Base-by-base conservation (phyloP, 2,113 vertebrate genomes). In the Falco punctatus region DNA sequence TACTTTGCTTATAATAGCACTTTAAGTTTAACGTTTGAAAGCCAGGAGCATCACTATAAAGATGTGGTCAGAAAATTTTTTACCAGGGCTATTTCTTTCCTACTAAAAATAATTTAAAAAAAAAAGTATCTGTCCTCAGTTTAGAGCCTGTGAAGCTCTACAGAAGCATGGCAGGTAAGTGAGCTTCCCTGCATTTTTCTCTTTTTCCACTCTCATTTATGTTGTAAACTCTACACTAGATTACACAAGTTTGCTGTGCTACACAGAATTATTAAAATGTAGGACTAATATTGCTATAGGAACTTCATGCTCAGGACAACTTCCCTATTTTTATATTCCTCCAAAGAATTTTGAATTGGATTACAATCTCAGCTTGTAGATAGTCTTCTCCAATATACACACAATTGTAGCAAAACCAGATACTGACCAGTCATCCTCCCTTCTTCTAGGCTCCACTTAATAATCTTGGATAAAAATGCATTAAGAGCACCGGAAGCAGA, bases 11-110 rank as follows among this genome's bases (percentile, higher is more conserved):
- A 93, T 52, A 95, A 95, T 28, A 83, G 83, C 83, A 92, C 28
- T 94, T 97, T 32, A 94, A 94, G 73, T 95, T 96, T 86, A 79
- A 97, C 86, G 94, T 97, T 96, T 94, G 96, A 96, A 96, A 96
- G 71, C 16, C 9, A 21, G 54, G 77, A 87, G 54, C 32, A 86
- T 57, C 69, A 42, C n/a, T 55, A 58, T 26, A 84, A 92, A 79
- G 20, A 85, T 58, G 32, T 27, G 86, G 57, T 16, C 32, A 86
- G 28, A 62, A 93, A 61, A 67, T 48, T 72, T 54, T 88, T 94
- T 78, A 86, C 42, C 30, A 70, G 27, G 15, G 64, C 21, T 86
- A n/a, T 55, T 73, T 86, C 18, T 77, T 86, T 92, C 48, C 42
- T 58, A 81, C 46, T 66, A 44, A 75, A 85, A 90, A 57, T 69